These are phyloP conservation scores for Zaprionus ornatus DNA, from an alignment of 1,140 invertebrate species.

Conservation along the genomic window DNA sequence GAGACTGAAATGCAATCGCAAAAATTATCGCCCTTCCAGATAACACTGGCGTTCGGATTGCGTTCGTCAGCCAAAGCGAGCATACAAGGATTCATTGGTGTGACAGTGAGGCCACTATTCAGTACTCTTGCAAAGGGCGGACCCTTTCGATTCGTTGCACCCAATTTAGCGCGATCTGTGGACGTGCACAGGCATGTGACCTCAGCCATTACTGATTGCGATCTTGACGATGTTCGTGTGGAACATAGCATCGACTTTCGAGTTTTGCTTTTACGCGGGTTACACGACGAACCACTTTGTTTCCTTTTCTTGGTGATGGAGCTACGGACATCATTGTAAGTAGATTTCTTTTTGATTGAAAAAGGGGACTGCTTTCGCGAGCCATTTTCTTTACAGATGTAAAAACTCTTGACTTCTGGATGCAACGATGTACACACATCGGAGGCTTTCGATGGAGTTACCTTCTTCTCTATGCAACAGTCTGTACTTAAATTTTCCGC, in stretches of 20 bases:
- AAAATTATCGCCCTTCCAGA: constrained; percentile 1
- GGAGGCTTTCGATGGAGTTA: neutral
- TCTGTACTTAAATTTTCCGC: neutral
- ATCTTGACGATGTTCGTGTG: constrained; percentile 48
- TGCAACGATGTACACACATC: neutral
- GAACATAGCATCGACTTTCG: neutral
- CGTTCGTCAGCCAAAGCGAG: neutral
- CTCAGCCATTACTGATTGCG: constrained; percentile 55
- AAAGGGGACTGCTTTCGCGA: neutral
- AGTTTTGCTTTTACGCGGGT: neutral
- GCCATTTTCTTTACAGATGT: neutral
- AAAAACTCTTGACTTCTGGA: neutral
- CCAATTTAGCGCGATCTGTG: constrained; percentile 1
- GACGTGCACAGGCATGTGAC: constrained; percentile 55
- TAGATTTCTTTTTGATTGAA: neutral
- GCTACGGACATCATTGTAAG: neutral
- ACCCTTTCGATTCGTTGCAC: neutral
- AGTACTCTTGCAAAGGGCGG: constrained; percentile 32
- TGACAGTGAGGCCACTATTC: constrained; percentile 29
- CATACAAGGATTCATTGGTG: constrained; percentile 4
- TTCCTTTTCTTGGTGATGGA: neutral
- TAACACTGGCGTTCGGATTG: neutral
- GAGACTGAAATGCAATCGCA: constrained; percentile 19
- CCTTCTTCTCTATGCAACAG: neutral
- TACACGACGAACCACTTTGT: neutral